phyloP scores from a whole-genome alignment of 2,113 vertebrate genomes.

The Salvator merianae region DNA sequence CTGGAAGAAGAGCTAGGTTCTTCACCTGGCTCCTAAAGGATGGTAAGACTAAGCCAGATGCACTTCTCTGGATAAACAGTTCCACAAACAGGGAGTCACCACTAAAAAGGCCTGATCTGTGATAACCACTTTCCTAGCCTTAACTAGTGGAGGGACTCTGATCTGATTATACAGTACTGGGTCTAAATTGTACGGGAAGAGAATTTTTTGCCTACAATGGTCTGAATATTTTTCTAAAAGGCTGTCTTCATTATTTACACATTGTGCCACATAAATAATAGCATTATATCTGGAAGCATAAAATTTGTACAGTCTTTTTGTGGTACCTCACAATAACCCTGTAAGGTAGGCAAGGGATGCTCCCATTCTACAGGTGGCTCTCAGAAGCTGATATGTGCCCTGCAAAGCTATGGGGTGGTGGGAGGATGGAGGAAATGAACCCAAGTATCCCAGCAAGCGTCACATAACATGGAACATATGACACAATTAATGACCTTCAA shows the following conservation, averaged over 20 bases:
- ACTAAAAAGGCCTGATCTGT: too few relatives aligned
- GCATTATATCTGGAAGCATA: background rate
- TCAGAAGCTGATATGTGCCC: background rate
- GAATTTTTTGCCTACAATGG: too few relatives aligned
- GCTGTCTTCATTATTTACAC: background rate
- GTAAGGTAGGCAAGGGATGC: background rate
- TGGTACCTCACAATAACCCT: constrained; percentile 7
- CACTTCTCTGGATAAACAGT: too few relatives aligned
- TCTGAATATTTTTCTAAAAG: background rate
- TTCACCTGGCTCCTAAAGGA: too few relatives aligned
- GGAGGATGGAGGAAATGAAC: background rate
- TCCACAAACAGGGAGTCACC: too few relatives aligned
- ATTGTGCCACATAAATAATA: background rate
- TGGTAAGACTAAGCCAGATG: too few relatives aligned
- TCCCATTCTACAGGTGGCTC: background rate
- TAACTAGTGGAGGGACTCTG: too few relatives aligned
- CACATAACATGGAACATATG: background rate
- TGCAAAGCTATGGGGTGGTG: background rate
- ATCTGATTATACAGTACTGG: too few relatives aligned
- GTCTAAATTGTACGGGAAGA: too few relatives aligned
- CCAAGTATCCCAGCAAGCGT: background rate
- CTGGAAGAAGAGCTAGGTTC: too few relatives aligned
- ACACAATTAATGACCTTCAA: background rate
- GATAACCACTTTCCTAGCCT: too few relatives aligned
- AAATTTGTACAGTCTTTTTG: background rate